A percentile compares a stretch with the other conserved stretches of the same genome.
These are phyloP conservation scores for Seladonia tumulorum DNA, from an alignment of 2,888 invertebrate species.

Conservation along the genomic window DNA sequence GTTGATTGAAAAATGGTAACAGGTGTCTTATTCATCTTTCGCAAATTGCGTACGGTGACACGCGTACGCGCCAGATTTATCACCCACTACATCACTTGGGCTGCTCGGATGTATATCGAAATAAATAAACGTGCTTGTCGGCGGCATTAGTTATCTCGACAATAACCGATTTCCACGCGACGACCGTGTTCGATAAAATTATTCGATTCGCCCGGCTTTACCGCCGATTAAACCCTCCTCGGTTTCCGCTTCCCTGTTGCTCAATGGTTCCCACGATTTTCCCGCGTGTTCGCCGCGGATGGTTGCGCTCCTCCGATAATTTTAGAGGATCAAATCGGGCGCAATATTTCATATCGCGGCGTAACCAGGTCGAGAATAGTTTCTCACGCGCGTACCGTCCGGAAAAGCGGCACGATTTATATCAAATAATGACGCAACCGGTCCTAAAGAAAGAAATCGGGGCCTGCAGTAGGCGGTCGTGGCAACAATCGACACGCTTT, in stretches of 20 bases:
- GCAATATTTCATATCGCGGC: conserved; percentile 47
- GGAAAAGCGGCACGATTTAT: conserved; percentile 49
- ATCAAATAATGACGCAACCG: conserved; percentile 62
- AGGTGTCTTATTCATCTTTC: conserved; percentile 54
- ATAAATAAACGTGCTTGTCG: conserved; percentile 47
- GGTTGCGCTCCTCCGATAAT: conserved; percentile 28
- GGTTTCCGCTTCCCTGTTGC: background rate
- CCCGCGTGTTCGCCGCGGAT: background rate
- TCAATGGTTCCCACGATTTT: background rate
- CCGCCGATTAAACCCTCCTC: background rate
- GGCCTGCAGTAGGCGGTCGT: conserved; percentile 55
- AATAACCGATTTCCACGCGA: background rate
- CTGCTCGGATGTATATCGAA: conserved; percentile 9
- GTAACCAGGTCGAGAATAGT: conserved; percentile 54
- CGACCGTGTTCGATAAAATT: background rate
- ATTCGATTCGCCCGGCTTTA: background rate
- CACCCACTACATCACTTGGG: conserved; percentile 38
- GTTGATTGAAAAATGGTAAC: conserved; percentile 50
- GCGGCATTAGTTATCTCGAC: conserved; percentile 18
- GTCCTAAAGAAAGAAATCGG: conserved; percentile 62
- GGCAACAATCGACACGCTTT: conserved; percentile 54
- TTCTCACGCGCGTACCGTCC: conserved; percentile 15
- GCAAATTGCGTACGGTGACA: conserved; percentile 32
- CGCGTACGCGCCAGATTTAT: conserved; percentile 47
- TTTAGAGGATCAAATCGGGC: conserved; percentile 43